Percentiles rank a stretch among this genome's conserved stretches.
phyloP scores from a whole-genome alignment of 2,797 vertebrate species.

The Argyrosomus regius region DNA sequence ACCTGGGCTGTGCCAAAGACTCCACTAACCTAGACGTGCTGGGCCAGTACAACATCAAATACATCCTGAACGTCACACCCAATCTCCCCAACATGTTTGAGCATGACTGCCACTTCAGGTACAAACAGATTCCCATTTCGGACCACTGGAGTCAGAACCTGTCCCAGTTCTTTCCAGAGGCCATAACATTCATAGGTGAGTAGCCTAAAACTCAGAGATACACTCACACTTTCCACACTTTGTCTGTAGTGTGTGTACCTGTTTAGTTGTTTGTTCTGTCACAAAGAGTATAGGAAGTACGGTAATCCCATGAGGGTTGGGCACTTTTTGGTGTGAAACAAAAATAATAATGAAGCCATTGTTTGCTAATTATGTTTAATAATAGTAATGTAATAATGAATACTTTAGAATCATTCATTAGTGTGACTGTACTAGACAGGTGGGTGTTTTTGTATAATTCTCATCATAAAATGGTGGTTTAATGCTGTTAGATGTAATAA shows the following conservation, averaged over 20 bases:
- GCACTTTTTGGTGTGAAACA: not conserved
- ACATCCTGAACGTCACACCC: slow-evolving; percentile 98
- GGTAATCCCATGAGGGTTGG: not conserved
- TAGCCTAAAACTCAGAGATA: slow-evolving; percentile 1
- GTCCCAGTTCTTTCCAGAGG: slow-evolving; percentile 99
- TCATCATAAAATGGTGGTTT: slow-evolving; percentile 6
- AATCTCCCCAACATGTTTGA: slow-evolving; percentile 99
- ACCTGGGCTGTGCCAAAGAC: slow-evolving; percentile 98
- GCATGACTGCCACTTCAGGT: slow-evolving; percentile 97
- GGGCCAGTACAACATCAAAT: slow-evolving; percentile 97
- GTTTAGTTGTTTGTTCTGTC: slow-evolving; percentile 2
- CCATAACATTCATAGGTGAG: slow-evolving; percentile 99
- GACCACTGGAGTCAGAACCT: slow-evolving; percentile 99
- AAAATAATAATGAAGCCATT: not conserved
- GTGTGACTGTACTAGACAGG: not conserved
- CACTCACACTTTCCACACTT: not conserved
- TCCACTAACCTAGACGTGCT: slow-evolving; percentile 97
- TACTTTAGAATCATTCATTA: not conserved
- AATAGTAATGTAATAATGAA: not conserved
- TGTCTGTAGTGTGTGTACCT: not conserved
- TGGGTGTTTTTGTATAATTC: slow-evolving; percentile 1
- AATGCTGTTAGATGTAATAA: accelerated
- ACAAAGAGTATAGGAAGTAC: not conserved
- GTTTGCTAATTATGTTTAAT: not conserved
- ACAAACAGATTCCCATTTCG: slow-evolving; percentile 99